phyloP scores from a whole-genome alignment of 1,140 invertebrate genomes.

The Caerostris extrusa region DNA sequence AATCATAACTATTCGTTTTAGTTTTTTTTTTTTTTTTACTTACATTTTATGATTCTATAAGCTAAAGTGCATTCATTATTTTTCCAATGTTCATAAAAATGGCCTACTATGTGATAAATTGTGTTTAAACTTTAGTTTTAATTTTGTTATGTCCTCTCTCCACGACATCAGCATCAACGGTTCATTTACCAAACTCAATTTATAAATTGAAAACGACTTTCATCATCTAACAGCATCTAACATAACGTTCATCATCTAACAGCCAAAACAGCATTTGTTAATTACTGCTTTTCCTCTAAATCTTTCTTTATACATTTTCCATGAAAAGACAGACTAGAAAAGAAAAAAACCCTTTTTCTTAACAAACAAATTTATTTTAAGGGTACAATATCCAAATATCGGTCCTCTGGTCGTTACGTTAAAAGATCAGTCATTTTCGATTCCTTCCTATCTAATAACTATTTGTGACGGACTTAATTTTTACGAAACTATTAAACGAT shows the following conservation, averaged over 20 bases:
- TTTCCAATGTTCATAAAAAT: background rate
- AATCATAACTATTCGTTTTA: too few species aligned
- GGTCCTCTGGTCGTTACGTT: too few species aligned
- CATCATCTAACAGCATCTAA: too few species aligned
- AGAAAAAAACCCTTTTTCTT: background rate
- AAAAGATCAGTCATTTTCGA: too few species aligned
- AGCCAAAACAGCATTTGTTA: too few species aligned
- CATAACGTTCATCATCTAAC: too few species aligned
- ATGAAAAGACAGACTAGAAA: background rate
- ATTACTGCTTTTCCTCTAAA: background rate
- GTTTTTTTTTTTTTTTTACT: too few species aligned
- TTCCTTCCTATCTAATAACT: background rate
- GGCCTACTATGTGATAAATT: background rate
- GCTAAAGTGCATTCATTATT: background rate
- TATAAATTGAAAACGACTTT: slow-evolving; percentile 27
- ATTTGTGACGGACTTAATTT: too few species aligned
- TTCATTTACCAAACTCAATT: slow-evolving; percentile 7
- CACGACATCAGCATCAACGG: background rate
- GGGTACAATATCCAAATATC: too few species aligned
- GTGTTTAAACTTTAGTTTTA: background rate
- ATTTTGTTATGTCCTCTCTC: background rate
- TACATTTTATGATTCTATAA: too few species aligned
- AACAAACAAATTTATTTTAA: too few species aligned
- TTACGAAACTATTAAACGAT: background rate
- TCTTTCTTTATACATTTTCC: too few species aligned